Evolutionary conservation across 2,797 vertebrate genomes (phyloP).

Genomic region (Garrulus glandarius): DNA sequence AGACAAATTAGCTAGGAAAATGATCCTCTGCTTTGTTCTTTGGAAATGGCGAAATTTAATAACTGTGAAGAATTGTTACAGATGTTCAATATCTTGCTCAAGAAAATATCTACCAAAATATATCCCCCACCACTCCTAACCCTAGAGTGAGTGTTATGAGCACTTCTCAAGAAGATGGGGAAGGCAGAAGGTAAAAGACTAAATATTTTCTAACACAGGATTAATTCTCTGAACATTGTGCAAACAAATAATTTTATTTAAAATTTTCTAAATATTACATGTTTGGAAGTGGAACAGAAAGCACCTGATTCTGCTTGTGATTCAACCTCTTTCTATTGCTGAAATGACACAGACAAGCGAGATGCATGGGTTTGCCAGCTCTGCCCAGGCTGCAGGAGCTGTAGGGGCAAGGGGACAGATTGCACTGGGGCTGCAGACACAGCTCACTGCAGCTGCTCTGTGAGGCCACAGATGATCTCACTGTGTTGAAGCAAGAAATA

Average conservation of each 20-base stretch:
- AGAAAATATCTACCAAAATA: conserved; percentile 12
- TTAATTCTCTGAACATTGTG: not conserved
- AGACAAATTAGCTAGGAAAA: conserved; percentile 13
- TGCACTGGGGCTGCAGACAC: too few species aligned
- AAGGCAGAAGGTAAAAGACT: not conserved
- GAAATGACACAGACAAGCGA: not conserved
- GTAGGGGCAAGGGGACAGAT: not conserved
- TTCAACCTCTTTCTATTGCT: not conserved
- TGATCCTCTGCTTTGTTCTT: conserved; percentile 3
- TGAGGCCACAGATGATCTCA: not conserved
- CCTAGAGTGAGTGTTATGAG: not conserved
- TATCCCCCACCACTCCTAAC: not conserved
- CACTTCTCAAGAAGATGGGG: not conserved
- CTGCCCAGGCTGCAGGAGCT: not conserved
- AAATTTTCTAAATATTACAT: not conserved
- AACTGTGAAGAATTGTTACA: not conserved
- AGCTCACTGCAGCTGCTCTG: rapidly evolving
- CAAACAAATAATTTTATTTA: not conserved
- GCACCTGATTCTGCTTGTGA: not conserved
- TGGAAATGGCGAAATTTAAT: conserved; percentile 19
- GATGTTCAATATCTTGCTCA: not conserved
- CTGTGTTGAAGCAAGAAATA: not conserved
- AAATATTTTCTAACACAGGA: not conserved
- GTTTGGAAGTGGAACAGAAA: not conserved
- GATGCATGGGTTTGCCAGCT: not conserved